phyloP scores from a whole-genome alignment of 2,113 vertebrate genomes.

The Rhabdornis inornatus region DNA sequence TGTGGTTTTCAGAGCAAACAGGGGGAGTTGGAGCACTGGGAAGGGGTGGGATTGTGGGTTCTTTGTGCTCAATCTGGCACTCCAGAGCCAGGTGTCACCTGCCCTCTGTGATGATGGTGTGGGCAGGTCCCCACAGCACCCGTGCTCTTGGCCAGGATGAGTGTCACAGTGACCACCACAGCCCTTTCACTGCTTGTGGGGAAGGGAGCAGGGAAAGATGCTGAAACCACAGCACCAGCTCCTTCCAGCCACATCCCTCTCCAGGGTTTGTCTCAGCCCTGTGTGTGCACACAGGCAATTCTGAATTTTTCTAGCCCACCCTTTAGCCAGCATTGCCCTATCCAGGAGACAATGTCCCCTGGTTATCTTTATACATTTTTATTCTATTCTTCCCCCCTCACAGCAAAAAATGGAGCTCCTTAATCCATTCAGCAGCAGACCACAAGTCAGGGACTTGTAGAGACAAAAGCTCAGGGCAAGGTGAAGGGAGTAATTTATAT shows the following conservation, averaged over 20 bases:
- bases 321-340: background rate
- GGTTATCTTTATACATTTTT: background rate
- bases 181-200: background rate
- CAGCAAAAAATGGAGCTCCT: background rate
- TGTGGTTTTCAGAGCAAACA: background rate
- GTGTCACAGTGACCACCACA: fast-evolving
- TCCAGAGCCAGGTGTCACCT: background rate
- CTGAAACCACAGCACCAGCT: background rate
- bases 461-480: background rate
- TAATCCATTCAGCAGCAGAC: background rate
- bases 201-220: background rate
- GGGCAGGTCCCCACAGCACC: fast-evolving
- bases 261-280: background rate
- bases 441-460: background rate
- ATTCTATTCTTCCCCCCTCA: background rate
- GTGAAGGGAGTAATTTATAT: background rate
- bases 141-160: background rate
- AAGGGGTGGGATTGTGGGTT: background rate
- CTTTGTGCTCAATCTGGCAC: background rate
- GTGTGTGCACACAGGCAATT: background rate
- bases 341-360: background rate
- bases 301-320: background rate
- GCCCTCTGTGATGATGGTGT: fast-evolving
- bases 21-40: background rate
- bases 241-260: background rate